phyloP scores from a whole-genome alignment of 2,113 vertebrate species.

The Lutjanus erythropterus region DNA sequence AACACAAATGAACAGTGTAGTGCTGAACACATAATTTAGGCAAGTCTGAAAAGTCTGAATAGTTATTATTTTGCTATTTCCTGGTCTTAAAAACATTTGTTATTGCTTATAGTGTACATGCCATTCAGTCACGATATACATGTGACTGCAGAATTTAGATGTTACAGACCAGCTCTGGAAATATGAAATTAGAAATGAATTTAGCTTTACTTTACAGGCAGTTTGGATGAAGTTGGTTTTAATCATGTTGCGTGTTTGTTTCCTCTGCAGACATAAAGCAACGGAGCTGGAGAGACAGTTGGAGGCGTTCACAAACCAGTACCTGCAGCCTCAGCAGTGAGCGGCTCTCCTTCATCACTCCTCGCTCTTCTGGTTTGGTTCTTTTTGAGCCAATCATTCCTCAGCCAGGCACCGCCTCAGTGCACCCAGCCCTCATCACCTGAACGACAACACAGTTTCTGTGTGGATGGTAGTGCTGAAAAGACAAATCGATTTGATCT shows the following conservation, averaged over 20 bases:
- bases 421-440: neutral
- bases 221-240: neutral
- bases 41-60: neutral
- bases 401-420: neutral
- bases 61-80: neutral
- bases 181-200: neutral
- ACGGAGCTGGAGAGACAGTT: slow-evolving; percentile 91
- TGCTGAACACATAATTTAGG: neutral
- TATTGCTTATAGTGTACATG: neutral
- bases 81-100: neutral
- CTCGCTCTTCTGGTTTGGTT: slow-evolving; percentile 33
- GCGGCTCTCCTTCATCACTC: neutral
- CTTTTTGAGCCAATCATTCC: slow-evolving; percentile 38
- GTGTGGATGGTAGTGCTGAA: neutral
- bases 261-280: slow-evolving; percentile 91
- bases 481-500: neutral
- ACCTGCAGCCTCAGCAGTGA: slow-evolving; percentile 86
- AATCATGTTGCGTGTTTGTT: slow-evolving; percentile 5
- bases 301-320: slow-evolving; percentile 91
- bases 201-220: neutral
- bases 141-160: neutral
- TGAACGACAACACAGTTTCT: neutral
- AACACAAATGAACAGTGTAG: neutral
- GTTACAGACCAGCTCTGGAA: neutral
- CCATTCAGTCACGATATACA: neutral